These are phyloP conservation scores for Patella depressa DNA, from an alignment of 2,888 invertebrate species.

Conservation along the genomic window DNA sequence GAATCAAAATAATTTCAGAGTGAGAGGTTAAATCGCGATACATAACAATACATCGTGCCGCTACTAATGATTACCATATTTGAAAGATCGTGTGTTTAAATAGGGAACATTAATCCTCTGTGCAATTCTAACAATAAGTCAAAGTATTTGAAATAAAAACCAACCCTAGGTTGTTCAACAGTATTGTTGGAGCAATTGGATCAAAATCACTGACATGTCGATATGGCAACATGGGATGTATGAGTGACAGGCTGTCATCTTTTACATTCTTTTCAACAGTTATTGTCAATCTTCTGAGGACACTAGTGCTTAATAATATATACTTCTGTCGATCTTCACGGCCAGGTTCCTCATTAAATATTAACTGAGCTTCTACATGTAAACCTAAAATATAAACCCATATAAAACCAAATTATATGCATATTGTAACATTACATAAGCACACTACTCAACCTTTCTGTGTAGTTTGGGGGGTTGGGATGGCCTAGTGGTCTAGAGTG, in stretches of 20 bases:
- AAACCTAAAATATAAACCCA: constrained; percentile 35
- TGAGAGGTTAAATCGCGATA: too few species aligned
- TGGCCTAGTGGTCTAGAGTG: too few species aligned
- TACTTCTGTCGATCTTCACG: constrained; percentile 19
- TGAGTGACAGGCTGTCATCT: constrained; percentile 28
- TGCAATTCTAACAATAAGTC: too few species aligned
- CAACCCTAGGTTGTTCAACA: constrained; percentile 50
- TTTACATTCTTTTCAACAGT: constrained; percentile 26
- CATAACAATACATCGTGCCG: too few species aligned
- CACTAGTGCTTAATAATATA: constrained; percentile 29
- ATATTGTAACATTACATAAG: too few species aligned
- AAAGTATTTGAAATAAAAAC: not conserved
- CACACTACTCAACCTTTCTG: too few species aligned
- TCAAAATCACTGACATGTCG: constrained; percentile 49
- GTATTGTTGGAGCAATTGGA: constrained; percentile 38
- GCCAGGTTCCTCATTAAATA: constrained; percentile 40
- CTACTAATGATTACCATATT: too few species aligned
- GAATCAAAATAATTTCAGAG: too few species aligned
- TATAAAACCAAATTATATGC: not conserved
- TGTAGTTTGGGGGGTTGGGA: too few species aligned
- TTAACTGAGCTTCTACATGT: constrained; percentile 50
- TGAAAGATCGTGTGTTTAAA: too few species aligned
- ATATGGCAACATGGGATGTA: constrained; percentile 49
- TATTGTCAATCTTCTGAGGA: constrained; percentile 30
- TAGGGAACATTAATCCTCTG: too few species aligned